Base-by-base conservation (phyloP, 2,113 vertebrate species). In the Aegypius monachus region DNA sequence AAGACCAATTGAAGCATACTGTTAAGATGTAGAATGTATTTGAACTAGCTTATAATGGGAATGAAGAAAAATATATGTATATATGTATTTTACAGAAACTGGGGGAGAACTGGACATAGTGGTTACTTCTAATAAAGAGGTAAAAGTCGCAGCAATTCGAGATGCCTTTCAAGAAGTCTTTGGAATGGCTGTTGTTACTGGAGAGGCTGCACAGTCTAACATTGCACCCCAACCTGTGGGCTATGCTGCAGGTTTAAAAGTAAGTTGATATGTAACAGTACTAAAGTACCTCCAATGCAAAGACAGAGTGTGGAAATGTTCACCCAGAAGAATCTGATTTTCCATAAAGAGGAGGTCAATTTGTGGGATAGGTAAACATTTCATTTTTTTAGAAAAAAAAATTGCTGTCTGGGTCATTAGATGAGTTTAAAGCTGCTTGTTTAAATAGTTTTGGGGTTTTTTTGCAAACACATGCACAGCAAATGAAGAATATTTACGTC, bases 101-200 rank as follows among this genome's bases (percentile, higher is more conserved):
- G 99, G 99, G 8, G 99, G 99, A 82, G 99, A 99, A 65, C 81
- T 99, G 81, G 99, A 99, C 91, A 98, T 99, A 26, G 99, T 99
- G 26, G 99, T 99, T 94, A 99, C 99, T 4, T 99, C 99, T 16
- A 98, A 99, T 62, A 99, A 99, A 80, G 99, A 99, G 67, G 97
- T 98, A 27, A 98, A 99, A 75, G 99, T 99, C 7, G 98, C 98
- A 20, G 99, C 99, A 6, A 96, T 99, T 78, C 98, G 99, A 74
- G 99, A 99, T 12, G 99, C 99, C 62, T 99, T 99, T 95, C 99
- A 99, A 96, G 99, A 99, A 82, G 99, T 99, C 43, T 99, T 99
- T 92, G 99, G 99, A 48, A 98, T 99, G 98, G 99, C 99, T 47
- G 97, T 99, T 95, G 99, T 99, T 59, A 98, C 98, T 1, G 99